These are phyloP conservation scores for Gibbula magus DNA, from an alignment of 2,888 invertebrate genomes.

Conservation along the genomic window DNA sequence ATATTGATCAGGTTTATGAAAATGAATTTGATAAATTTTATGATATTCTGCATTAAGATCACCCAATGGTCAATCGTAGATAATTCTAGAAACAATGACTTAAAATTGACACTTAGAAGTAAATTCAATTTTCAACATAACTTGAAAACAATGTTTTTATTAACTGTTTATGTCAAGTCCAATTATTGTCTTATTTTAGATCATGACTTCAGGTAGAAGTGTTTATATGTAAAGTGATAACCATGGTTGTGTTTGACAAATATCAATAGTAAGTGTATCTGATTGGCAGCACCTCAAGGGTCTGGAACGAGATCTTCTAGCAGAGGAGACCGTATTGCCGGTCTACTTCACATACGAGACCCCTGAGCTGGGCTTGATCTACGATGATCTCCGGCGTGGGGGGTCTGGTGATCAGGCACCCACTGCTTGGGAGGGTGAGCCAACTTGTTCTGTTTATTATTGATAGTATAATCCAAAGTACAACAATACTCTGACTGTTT, in stretches of 20 bases:
- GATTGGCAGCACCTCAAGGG: conserved; percentile 68
- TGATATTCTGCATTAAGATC: no score
- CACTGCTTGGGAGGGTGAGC: conserved; percentile 84
- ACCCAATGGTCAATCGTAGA: no score
- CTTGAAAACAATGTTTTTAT: no score
- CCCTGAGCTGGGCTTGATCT: conserved; percentile 84
- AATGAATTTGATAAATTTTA: no score
- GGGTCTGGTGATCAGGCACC: conserved; percentile 83
- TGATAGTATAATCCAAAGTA: no score
- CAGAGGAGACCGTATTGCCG: conserved; percentile 85
- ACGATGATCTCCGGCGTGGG: conserved; percentile 84
- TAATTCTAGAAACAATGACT: no score
- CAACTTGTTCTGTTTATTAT: no score
- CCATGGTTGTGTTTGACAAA: not conserved
- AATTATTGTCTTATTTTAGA: not conserved
- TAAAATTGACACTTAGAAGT: not conserved
- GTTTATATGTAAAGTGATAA: not conserved
- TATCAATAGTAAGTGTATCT: not conserved
- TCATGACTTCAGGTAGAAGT: not conserved
- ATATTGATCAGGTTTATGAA: no score
- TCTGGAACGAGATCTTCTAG: conserved; percentile 88
- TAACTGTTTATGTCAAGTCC: not conserved
- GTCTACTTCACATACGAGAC: conserved; percentile 91
- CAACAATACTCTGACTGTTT: no score
- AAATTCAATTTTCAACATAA: no score